These are phyloP conservation scores for Bellardia bayeri DNA, from an alignment of 2,888 invertebrate genomes.

Conservation along the genomic window DNA sequence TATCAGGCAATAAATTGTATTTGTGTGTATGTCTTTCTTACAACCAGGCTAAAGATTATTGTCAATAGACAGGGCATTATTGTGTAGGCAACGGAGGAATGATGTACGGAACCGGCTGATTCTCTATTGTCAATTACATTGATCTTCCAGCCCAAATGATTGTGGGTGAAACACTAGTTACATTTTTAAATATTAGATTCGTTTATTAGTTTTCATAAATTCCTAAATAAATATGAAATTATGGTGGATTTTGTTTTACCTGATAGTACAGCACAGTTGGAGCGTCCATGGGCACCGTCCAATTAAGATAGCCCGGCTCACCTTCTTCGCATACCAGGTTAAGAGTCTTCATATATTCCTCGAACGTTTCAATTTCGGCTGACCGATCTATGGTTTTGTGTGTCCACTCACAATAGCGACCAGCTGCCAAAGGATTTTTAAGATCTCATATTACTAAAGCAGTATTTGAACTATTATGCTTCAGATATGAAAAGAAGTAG, in stretches of 20 bases:
- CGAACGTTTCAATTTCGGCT: slow-evolving; percentile 89
- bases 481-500: no score
- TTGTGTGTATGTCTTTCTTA: slow-evolving; percentile 60
- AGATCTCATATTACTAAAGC: no score
- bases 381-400: slow-evolving; percentile 92
- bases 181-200: not conserved
- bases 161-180: slow-evolving; percentile 95
- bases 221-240: not conserved
- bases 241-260: slow-evolving; percentile 85
- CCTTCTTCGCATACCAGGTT: slow-evolving; percentile 91
- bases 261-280: slow-evolving; percentile 95
- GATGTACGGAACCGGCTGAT: slow-evolving; percentile 71
- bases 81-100: slow-evolving; percentile 67
- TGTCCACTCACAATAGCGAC: slow-evolving; percentile 94
- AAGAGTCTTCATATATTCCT: slow-evolving; percentile 90
- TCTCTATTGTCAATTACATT: slow-evolving; percentile 89
- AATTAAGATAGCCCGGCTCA: slow-evolving; percentile 90
- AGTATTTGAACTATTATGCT: no score
- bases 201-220: not conserved
- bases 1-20: slow-evolving; percentile 81
- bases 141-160: slow-evolving; percentile 96
- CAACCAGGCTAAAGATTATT: slow-evolving; percentile 81
- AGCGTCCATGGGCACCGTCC: slow-evolving; percentile 94
- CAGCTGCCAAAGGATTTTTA: slow-evolving; percentile 85
- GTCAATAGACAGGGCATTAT: slow-evolving; percentile 77